Conservation (phyloP, 2,888 invertebrate species). For the Lutraria lutraria region DNA sequence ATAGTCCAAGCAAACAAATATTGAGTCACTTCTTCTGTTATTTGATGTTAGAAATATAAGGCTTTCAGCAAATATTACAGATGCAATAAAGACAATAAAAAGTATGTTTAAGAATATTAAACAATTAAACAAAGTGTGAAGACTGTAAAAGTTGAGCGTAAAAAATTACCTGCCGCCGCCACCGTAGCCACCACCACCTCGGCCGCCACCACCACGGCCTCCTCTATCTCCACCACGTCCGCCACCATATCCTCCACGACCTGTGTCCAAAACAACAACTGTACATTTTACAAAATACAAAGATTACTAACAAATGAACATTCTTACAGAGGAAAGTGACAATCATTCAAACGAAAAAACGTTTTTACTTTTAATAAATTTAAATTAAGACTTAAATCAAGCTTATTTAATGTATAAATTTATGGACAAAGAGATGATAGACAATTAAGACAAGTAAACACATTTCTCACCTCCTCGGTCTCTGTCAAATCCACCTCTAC, state of each 20-base stretch:
- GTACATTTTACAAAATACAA: background rate
- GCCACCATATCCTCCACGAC: slow-evolving; percentile 83
- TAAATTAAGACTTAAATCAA: background rate
- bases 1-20: too few relatives aligned
- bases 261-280: background rate
- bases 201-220: slow-evolving; percentile 77
- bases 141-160: background rate
- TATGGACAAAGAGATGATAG: too few relatives aligned
- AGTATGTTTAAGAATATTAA: too few relatives aligned
- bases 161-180: slow-evolving; percentile 10
- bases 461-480: slow-evolving; percentile 35
- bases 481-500: slow-evolving; percentile 64
- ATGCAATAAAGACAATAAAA: background rate
- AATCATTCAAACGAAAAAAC: background rate
- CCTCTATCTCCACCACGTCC: slow-evolving; percentile 91
- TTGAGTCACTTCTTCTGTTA: background rate
- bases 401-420: background rate
- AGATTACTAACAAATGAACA: too few relatives aligned
- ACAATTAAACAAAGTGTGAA: background rate
- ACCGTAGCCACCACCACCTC: slow-evolving; percentile 46
- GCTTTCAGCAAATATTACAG: background rate
- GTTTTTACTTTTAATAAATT: background rate
- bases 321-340: background rate
- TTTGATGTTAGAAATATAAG: background rate
- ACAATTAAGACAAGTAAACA: background rate